A percentile compares a stretch with the other conserved stretches of the same genome.
Evolutionary conservation across 2,888 invertebrate genomes (phyloP).

Genomic region (Artemia sinica): DNA sequence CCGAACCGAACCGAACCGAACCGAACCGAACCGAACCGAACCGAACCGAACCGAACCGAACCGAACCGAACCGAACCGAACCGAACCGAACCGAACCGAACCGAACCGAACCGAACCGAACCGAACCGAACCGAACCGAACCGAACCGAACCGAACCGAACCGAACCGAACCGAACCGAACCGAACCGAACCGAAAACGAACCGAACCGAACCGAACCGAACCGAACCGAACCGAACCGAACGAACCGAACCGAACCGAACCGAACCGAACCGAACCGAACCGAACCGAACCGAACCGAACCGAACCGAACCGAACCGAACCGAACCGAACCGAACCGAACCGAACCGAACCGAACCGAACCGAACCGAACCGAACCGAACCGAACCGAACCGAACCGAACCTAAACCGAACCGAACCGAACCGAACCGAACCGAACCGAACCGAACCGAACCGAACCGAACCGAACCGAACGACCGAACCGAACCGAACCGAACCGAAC

Average conservation of each 20-base stretch:
- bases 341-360: constrained; percentile 21
- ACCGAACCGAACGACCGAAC: no score
- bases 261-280: no score
- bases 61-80: constrained; percentile 23
- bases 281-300: constrained; percentile 23
- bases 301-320: constrained; percentile 23
- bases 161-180: constrained; percentile 22
- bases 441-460: no score
- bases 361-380: not conserved
- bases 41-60: constrained; percentile 22
- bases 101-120: constrained; percentile 22
- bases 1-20: constrained; percentile 22
- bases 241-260: no score
- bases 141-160: constrained; percentile 15
- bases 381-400: no score
- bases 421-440: no score
- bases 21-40: constrained; percentile 21
- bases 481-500: no score
- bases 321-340: constrained; percentile 22
- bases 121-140: constrained; percentile 22
- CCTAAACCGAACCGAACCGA: no score
- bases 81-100: constrained; percentile 22
- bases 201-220: no score
- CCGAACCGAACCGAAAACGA: no score
- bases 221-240: no score